Conservation (phyloP, 2,888 invertebrate genomes). For the Mycalesis mineus region DNA sequence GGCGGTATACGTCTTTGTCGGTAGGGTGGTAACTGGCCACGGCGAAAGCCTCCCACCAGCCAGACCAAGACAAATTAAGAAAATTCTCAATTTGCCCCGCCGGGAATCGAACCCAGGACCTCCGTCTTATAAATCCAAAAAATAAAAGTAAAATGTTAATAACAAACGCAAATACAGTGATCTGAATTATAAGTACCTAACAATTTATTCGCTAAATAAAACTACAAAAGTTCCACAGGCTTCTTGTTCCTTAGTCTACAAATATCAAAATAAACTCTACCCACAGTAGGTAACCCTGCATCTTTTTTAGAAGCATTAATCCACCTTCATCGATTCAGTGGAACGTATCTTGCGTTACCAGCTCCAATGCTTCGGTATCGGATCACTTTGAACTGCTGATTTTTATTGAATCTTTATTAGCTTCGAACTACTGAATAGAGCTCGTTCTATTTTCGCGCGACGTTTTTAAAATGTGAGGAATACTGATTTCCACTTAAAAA, state of each 20-base stretch:
- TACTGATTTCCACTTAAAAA: neutral
- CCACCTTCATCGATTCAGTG: constrained; percentile 24
- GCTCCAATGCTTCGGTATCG: neutral
- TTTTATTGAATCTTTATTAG: constrained; percentile 17
- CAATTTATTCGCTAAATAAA: too few relatives aligned
- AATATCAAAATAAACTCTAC: neutral
- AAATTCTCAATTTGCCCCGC: too few relatives aligned
- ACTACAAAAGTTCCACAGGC: neutral
- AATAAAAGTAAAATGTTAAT: too few relatives aligned
- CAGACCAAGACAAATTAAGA: too few relatives aligned
- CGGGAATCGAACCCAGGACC: too few relatives aligned
- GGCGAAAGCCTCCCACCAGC: too few relatives aligned
- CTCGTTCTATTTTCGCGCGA: neutral
- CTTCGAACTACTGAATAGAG: neutral
- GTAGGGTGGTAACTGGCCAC: too few relatives aligned
- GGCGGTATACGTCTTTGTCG: too few relatives aligned
- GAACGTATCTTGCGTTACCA: constrained; percentile 17
- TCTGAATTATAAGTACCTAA: too few relatives aligned
- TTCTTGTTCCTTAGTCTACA: neutral
- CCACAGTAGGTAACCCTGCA: constrained; percentile 11
- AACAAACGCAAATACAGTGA: too few relatives aligned
- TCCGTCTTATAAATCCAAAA: too few relatives aligned
- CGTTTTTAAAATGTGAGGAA: neutral
- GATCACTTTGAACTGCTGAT: constrained; percentile 6
- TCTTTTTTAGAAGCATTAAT: constrained; percentile 9